These are phyloP conservation scores for Piprites chloris DNA, from an alignment of 2,113 vertebrate species.

Conservation along the genomic window DNA sequence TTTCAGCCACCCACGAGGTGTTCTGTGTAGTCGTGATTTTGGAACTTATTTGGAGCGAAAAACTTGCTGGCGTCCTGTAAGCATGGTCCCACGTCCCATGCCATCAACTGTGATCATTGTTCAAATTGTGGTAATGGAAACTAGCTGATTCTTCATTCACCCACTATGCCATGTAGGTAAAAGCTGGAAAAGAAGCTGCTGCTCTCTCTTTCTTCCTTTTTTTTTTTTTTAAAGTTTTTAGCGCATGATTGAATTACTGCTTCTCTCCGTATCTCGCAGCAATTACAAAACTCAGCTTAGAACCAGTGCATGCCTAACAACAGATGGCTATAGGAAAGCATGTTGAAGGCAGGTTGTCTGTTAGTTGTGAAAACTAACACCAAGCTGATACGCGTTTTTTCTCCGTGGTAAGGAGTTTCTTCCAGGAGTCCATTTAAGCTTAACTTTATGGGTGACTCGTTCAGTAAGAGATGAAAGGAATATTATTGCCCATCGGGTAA, in stretches of 20 bases:
- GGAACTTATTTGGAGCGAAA: not conserved
- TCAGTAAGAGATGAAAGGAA: not conserved
- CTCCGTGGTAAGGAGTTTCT: not conserved
- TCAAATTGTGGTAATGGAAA: not conserved
- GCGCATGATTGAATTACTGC: not conserved
- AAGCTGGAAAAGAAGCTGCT: not conserved
- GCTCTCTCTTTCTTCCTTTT: not conserved
- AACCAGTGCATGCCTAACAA: not conserved
- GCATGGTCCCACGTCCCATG: rapidly evolving
- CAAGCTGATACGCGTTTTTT: not conserved
- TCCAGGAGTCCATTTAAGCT: not conserved
- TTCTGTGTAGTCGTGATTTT: conserved; percentile 22
- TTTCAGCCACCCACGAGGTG: conserved; percentile 55
- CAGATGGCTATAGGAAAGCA: not conserved
- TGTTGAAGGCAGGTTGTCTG: not conserved
- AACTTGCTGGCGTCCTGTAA: not conserved
- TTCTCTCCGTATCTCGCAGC: not conserved
- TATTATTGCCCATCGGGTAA: not conserved
- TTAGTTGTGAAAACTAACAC: not conserved
- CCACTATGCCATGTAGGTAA: not conserved
- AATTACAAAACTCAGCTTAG: not conserved
- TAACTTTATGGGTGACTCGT: not conserved
- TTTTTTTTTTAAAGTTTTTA: not conserved
- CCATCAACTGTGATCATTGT: not conserved
- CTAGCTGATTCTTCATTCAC: not conserved